These are phyloP conservation scores for Setophaga petechia DNA, from an alignment of 2,113 vertebrate species.

Conservation along the genomic window DNA sequence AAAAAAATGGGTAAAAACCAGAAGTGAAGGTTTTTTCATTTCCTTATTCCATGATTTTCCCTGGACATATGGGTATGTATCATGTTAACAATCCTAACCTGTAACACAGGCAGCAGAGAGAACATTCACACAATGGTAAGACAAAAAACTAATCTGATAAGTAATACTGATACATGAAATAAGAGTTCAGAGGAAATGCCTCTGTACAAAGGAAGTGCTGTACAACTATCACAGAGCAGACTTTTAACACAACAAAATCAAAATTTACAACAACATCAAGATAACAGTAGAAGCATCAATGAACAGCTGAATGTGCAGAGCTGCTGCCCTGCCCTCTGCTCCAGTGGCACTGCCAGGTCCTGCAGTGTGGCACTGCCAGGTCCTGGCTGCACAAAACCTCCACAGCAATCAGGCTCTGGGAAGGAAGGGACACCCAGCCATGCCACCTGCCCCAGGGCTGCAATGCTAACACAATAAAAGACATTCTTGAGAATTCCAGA, in stretches of 20 bases:
- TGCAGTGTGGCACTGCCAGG: not conserved
- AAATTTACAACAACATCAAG: not conserved
- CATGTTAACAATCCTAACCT: not conserved
- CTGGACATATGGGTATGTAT: not conserved
- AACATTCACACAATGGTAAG: not conserved
- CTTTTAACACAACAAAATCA: not conserved
- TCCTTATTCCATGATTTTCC: not conserved
- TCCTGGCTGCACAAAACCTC: not conserved
- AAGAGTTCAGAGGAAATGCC: not conserved
- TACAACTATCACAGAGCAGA: not conserved
- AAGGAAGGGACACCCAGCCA: not conserved
- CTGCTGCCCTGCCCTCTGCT: not conserved
- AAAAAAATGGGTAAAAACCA: not conserved
- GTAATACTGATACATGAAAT: not conserved
- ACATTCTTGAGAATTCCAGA: not conserved
- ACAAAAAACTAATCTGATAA: not conserved
- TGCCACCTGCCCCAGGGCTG: not conserved
- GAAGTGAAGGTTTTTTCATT: not conserved
- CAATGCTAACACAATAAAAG: not conserved
- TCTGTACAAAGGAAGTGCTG: not conserved
- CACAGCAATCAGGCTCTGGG: not conserved
- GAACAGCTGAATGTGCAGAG: not conserved
- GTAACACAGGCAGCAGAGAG: not conserved
- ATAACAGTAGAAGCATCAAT: not conserved
- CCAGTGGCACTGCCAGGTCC: not conserved